Evolutionary conservation across 2,113 vertebrate genomes (phyloP).

Genomic region (Melanostigma gelatinosum): DNA sequence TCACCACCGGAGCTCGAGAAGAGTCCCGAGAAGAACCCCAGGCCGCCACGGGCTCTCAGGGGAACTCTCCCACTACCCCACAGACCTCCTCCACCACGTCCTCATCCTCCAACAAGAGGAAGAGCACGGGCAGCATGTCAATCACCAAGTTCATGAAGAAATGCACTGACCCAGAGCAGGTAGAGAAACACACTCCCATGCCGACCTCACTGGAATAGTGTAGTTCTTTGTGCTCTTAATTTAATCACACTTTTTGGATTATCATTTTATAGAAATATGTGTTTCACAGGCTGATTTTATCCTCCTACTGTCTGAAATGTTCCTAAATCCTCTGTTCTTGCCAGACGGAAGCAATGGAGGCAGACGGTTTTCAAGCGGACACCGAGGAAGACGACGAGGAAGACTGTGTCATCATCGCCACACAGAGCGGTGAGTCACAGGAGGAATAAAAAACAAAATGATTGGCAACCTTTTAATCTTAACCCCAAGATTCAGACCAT

Average conservation of each 20-base stretch:
- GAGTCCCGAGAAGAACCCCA: constrained; percentile 84
- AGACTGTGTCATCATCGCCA: constrained; percentile 87
- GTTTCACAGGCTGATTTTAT: neutral
- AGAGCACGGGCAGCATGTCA: constrained; percentile 88
- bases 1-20: constrained; percentile 85
- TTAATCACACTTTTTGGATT: neutral
- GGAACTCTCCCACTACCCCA: constrained; percentile 75
- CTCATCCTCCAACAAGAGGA: constrained; percentile 83
- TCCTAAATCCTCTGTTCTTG: constrained; percentile 2
- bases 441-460: no score
- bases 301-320: neutral
- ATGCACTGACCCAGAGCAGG: constrained; percentile 82
- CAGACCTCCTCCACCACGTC: constrained; percentile 67
- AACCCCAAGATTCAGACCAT: neutral
- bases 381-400: constrained; percentile 91
- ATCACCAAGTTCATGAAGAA: constrained; percentile 97
- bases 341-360: constrained; percentile 82
- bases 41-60: constrained; percentile 60
- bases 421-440: constrained; percentile 81
- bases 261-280: neutral
- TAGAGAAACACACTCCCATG: constrained; percentile 56
- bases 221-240: neutral
- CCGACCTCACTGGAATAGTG: neutral
- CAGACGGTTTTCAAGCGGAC: constrained; percentile 96
- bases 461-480: neutral